Base-by-base conservation (phyloP, 1,140 invertebrate species). In the Hirudo medicinalis region DNA sequence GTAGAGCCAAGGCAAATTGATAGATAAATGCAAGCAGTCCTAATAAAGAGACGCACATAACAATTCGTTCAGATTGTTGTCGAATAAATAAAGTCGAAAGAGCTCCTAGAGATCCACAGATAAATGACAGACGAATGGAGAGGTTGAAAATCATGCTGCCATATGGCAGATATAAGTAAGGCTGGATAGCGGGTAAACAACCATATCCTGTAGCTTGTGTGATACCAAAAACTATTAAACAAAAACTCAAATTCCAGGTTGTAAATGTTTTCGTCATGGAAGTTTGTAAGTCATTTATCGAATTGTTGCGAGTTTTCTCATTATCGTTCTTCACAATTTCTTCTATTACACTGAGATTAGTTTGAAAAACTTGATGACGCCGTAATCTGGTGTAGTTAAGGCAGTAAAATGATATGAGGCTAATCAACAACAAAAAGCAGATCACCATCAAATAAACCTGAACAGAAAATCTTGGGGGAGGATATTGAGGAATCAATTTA, bases 161-260 rank as follows among this genome's bases (percentile, higher is more conserved):
- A 40, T 71, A 71, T 55, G 70, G 70, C 53, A 71, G 53, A 8
- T 32, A 71, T 2, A n/a, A 54, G 70, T 71, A 71, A 57, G 53
- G 32, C 29, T 71, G 70, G 17, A 54, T 71, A 32, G 70, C n/a
- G 5, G 70, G 70, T n/a, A 71, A n/a, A 57, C 54, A 29, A 6
- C 70, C 70, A 57, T 60, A 57, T 57, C 53, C 57, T 25, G 57
- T 20, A 13, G 55, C 53, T 57, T 57, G 54, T 55, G 60, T 40
- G 13, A 68, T 25, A 27, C 67, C 67, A 68, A 68, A 22, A 6
- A 36, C 40, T 20, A 36, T 36, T 19, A 68, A 36, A 3, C 9
- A 32, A 22, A 68, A 36, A 6, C 4, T 40, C n/a, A 68, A 27
- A 3, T n/a, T 0, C 5, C 29, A 32, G 11, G 13, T 13, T 43